Evolutionary conservation across 2,113 vertebrate species (phyloP).

Genomic region (Prinia subflava): DNA sequence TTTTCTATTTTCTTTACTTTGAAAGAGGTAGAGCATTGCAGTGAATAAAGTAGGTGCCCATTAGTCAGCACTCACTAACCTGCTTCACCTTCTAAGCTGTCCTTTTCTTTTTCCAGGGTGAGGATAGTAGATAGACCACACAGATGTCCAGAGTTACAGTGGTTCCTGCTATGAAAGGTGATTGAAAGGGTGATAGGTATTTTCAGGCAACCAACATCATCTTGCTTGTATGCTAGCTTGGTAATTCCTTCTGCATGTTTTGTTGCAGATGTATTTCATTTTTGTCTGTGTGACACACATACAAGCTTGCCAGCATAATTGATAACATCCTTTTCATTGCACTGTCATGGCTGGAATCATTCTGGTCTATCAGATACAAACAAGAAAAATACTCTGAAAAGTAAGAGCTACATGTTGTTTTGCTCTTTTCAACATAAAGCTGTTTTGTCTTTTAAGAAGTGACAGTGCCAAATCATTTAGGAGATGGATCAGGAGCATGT

Average conservation of each 20-base stretch:
- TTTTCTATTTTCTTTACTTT: not conserved
- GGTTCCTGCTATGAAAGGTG: not conserved
- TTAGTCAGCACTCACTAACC: not conserved
- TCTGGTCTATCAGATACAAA: not conserved
- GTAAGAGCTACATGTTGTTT: not conserved
- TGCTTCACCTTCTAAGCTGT: not conserved
- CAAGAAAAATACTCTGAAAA: not conserved
- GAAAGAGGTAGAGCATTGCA: not conserved
- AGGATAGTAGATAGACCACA: not conserved
- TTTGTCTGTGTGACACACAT: not conserved
- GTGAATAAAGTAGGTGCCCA: not conserved
- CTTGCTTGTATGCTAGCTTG: not conserved
- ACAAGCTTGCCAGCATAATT: not conserved
- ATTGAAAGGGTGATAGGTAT: not conserved
- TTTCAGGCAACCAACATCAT: not conserved
- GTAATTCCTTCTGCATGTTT: not conserved
- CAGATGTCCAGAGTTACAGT: not conserved
- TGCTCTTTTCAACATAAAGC: not conserved
- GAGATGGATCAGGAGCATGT: not conserved
- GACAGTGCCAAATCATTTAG: not conserved
- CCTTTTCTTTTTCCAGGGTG: not conserved
- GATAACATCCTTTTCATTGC: not conserved
- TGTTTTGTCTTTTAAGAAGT: not conserved
- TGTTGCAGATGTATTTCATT: not conserved
- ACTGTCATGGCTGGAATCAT: not conserved